A percentile compares a stretch with the other conserved stretches of the same genome.
Evolutionary conservation across 2,113 vertebrate genomes (phyloP).

Genomic region (Origma solitaria): DNA sequence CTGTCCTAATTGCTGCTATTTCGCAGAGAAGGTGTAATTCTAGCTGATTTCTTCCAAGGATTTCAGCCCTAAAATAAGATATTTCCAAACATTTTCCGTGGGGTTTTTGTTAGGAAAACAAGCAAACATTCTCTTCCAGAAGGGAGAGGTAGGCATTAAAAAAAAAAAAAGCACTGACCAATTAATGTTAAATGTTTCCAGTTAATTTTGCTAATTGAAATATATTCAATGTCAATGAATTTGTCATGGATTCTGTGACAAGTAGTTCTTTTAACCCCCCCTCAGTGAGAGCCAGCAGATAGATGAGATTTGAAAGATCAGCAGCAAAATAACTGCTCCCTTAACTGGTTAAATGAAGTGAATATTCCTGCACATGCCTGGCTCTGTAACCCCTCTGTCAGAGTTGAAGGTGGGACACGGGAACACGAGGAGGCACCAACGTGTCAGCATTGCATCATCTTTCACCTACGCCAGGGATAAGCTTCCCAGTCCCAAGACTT

Average conservation of each 20-base stretch:
- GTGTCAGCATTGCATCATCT: conserved; percentile 58
- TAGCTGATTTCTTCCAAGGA: conserved; percentile 26
- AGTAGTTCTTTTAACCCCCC: background rate
- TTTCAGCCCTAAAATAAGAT: conserved; percentile 37
- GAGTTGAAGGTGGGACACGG: conserved; percentile 63
- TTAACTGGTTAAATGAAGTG: background rate
- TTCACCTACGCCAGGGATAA: conserved; percentile 51
- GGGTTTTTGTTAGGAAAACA: background rate
- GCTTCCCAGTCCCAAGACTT: conserved; percentile 55
- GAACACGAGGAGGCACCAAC: background rate
- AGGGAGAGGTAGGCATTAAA: background rate
- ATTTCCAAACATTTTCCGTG: background rate
- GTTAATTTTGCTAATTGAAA: background rate
- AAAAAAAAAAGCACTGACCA: background rate
- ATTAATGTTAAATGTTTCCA: background rate
- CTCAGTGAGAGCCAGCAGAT: background rate
- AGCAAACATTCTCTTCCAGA: background rate
- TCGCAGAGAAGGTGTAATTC: conserved; percentile 49
- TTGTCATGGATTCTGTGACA: background rate
- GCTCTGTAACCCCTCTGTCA: background rate
- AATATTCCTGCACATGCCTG: background rate
- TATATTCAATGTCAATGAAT: background rate
- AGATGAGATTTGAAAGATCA: background rate
- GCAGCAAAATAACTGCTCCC: background rate
- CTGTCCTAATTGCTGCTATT: conserved; percentile 65